Evolutionary conservation across 2,797 vertebrate genomes (phyloP).

Genomic region (Cetoscarus ocellatus): DNA sequence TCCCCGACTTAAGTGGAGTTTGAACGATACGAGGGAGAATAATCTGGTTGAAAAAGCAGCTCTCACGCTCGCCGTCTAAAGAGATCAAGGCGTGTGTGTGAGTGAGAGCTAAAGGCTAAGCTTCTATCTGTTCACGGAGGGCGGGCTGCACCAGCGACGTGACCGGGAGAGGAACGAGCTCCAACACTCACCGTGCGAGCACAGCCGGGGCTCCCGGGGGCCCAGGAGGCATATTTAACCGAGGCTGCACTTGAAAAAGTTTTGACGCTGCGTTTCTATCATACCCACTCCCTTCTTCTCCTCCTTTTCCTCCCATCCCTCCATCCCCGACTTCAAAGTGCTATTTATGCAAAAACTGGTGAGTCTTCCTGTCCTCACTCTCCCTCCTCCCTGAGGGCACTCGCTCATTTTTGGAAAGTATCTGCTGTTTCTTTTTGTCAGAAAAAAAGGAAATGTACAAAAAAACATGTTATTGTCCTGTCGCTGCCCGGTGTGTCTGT

Average conservation of each 20-base stretch:
- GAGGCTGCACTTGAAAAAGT: conserved; percentile 61
- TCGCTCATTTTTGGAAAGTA: conserved; percentile 44
- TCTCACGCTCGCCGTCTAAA: conserved; percentile 56
- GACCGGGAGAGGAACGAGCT: conserved; percentile 47
- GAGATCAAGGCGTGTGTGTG: conserved; percentile 49
- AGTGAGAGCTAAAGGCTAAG: conserved; percentile 49
- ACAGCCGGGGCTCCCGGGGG: conserved; percentile 49
- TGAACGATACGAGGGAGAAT: conserved; percentile 45
- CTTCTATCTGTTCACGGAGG: conserved; percentile 34
- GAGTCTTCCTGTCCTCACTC: conserved; percentile 76
- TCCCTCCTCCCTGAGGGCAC: conserved; percentile 43
- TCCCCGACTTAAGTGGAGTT: conserved; percentile 38
- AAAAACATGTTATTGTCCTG: background rate
- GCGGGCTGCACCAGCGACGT: conserved; percentile 44
- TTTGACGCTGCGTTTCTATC: conserved; percentile 70
- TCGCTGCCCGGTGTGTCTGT: background rate
- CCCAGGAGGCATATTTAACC: conserved; percentile 56
- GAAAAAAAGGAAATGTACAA: background rate
- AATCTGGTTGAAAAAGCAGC: conserved; percentile 62
- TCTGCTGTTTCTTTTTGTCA: conserved; percentile 30
- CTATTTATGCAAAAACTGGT: conserved; percentile 85
- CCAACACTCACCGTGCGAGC: conserved; percentile 53
- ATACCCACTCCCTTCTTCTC: conserved; percentile 29
- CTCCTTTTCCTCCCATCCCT: conserved; percentile 32
- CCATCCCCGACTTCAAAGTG: conserved; percentile 85